Base-by-base conservation (phyloP, 2,888 invertebrate genomes). In the Eupeodes luniger region DNA sequence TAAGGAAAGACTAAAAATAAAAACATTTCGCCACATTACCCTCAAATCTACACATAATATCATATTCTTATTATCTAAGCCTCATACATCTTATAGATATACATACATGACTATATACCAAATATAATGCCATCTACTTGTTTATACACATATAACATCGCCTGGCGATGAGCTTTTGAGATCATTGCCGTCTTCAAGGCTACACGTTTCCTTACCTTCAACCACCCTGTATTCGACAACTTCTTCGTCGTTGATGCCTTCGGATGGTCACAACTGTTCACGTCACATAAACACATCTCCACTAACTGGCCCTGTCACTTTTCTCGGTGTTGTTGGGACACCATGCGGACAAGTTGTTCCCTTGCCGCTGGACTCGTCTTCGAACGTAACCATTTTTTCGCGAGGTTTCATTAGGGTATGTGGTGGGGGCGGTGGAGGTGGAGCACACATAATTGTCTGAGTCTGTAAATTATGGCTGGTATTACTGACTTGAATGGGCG, bases 281-380 rank as follows among this genome's bases (percentile, higher is more conserved):
- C 95, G 96, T 97, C 96, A 97, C 97, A 97, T 97, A 93, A 97
- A 97, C 91, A 97, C 96, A 93, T 97, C 97, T 82, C 96, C 96
- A 89, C 96, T 90, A 34, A 89, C 96, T 4, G 92, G 90, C 11
- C 89, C 89, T 14, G 88, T 82, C 10, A 89, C 89, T 85, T 93
- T 94, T 27, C 93, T 91, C 19, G 94, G 94, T 79, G 94, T 94
- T 34, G 93, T 92, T 89, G 93, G 93, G 91, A 94, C 91, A 14
- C 93, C 93, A 90, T 94, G 94, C 91, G 94, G 93, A 89, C 94
- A 94, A 59, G 91, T 92, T 1, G 91, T 88, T 19, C 91, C 90
- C 40, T 90, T 90, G 27, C 85, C 83, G 79, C 93, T 94, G 27
- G 94, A 93, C 86, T 97, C 96, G 92, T 97, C 97, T 92, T 97